Percentiles rank a stretch among this genome's conserved stretches.
Conservation (phyloP, 2,797 vertebrate genomes). For the Cyprinodon diabolis region DNA sequence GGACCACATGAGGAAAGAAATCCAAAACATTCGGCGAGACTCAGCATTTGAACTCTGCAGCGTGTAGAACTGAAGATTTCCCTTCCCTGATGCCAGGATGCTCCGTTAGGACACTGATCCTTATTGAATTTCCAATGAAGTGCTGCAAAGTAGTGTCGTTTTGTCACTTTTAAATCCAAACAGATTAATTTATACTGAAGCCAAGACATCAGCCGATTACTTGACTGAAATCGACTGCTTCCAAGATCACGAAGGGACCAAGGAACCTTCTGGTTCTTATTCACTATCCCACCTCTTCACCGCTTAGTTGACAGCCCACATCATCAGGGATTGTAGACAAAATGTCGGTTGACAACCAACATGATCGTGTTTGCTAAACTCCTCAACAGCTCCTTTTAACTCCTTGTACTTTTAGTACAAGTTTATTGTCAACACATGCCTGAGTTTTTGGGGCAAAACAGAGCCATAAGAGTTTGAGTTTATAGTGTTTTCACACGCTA, state of each 20-base stretch:
- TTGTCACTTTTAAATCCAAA: conserved; percentile 74
- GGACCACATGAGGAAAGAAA: conserved; percentile 65
- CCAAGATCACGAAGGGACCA: conserved; percentile 66
- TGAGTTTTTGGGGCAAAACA: conserved; percentile 29
- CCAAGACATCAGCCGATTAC: conserved; percentile 67
- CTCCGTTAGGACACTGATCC: conserved; percentile 68
- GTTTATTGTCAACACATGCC: conserved; percentile 33
- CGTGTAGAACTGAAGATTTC: conserved; percentile 62
- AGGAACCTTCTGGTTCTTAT: conserved; percentile 54
- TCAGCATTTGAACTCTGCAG: conserved; percentile 65
- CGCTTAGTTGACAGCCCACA: conserved; percentile 30
- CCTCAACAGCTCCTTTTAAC: conserved; percentile 19
- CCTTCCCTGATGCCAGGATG: conserved; percentile 56
- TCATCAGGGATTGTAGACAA: conserved; percentile 26
- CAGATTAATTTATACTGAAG: conserved; percentile 75
- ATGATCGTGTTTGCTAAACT: conserved; percentile 21
- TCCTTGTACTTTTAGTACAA: conserved; percentile 15
- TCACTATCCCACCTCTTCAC: conserved; percentile 35
- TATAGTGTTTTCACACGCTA: conserved; percentile 53
- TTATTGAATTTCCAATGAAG: conserved; percentile 78
- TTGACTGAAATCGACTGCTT: conserved; percentile 69
- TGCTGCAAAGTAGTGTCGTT: conserved; percentile 62
- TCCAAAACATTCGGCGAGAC: conserved; percentile 66
- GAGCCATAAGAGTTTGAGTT: conserved; percentile 37
- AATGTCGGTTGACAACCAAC: conserved; percentile 23